These are phyloP conservation scores for Dione juno DNA, from an alignment of 2,888 invertebrate species.

Conservation along the genomic window DNA sequence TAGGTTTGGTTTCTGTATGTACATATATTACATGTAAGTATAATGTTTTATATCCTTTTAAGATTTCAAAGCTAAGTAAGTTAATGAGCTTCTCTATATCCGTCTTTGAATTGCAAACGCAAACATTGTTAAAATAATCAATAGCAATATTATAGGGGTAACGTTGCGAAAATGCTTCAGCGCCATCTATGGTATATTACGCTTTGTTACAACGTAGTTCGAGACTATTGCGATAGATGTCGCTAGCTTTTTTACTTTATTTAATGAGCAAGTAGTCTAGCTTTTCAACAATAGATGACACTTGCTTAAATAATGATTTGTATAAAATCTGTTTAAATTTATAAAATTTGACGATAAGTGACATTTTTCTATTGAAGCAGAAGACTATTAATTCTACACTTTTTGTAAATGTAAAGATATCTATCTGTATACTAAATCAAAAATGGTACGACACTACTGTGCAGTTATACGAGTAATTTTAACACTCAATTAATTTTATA, in stretches of 20 bases:
- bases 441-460: no score
- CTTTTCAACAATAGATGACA: slow-evolving; percentile 57
- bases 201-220: slow-evolving; percentile 18
- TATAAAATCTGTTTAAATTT: no score
- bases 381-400: no score
- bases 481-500: no score
- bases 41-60: slow-evolving; percentile 3
- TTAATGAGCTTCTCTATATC: slow-evolving; percentile 37
- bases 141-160: slow-evolving; percentile 37
- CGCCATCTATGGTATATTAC: slow-evolving; percentile 62
- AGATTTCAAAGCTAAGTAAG: slow-evolving; percentile 6
- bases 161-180: slow-evolving; percentile 47
- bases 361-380: no score
- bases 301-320: background rate
- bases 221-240: slow-evolving; percentile 10
- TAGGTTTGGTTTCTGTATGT: no score
- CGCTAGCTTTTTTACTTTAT: background rate
- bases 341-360: no score
- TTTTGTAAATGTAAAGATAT: no score
- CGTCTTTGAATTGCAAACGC: slow-evolving; percentile 37
- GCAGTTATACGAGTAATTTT: no score
- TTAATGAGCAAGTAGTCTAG: slow-evolving; percentile 38
- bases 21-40: background rate
- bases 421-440: no score
- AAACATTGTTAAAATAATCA: slow-evolving; percentile 43